A percentile compares a stretch with the other conserved stretches of the same genome.
These are phyloP conservation scores for Lagria hirta DNA, from an alignment of 2,888 invertebrate genomes.

Conservation along the genomic window DNA sequence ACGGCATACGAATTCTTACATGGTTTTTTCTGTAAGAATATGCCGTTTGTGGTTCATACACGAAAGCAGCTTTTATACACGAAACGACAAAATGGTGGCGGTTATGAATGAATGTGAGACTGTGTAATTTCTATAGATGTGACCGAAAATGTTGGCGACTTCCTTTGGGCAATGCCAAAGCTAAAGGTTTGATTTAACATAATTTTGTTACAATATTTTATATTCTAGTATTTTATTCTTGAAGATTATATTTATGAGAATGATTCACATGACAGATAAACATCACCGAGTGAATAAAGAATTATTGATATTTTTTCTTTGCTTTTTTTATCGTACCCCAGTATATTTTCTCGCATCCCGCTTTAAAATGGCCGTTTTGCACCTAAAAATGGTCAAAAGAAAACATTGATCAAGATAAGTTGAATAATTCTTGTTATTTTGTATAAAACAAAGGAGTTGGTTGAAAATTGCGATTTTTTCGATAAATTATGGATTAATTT, in stretches of 20 bases:
- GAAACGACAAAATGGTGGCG: conserved; percentile 44
- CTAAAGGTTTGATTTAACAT: conserved; percentile 38
- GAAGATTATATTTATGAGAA: conserved; percentile 46
- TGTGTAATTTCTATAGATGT: conserved; percentile 26
- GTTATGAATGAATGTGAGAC: conserved; percentile 39
- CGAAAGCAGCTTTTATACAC: conserved; percentile 41
- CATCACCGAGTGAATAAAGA: conserved; percentile 49
- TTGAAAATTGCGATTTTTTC: too few species aligned
- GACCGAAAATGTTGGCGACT: conserved; percentile 20
- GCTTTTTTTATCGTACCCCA: too few species aligned
- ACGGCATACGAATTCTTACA: too few species aligned
- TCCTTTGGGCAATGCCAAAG: conserved; percentile 13
- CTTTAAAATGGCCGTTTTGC: too few species aligned
- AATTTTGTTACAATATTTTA: conserved; percentile 49
- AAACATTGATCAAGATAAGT: too few species aligned
- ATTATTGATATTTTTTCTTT: conserved; percentile 41
- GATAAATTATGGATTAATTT: too few species aligned
- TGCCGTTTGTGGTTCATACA: too few species aligned
- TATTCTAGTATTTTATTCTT: conserved; percentile 50
- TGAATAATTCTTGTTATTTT: too few species aligned
- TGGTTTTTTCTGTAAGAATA: conserved; percentile 5
- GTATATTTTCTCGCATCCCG: too few species aligned
- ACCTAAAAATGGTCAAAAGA: too few species aligned
- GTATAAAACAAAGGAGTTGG: too few species aligned
- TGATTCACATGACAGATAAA: conserved; percentile 46